These are phyloP conservation scores for Rhingia campestris DNA, from an alignment of 2,888 invertebrate genomes.

Conservation along the genomic window DNA sequence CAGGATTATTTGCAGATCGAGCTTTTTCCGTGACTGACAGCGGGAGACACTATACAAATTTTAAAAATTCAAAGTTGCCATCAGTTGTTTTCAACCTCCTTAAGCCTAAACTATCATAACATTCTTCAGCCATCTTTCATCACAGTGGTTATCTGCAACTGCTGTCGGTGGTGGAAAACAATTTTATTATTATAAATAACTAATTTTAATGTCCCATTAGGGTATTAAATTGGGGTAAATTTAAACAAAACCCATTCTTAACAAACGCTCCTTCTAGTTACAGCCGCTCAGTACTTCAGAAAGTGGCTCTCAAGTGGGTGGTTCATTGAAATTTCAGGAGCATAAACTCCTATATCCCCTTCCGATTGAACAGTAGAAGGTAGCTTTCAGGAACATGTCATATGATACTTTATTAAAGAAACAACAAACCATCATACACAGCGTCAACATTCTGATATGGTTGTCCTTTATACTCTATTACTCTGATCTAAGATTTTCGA, in stretches of 20 bases:
- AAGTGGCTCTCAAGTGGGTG: background rate
- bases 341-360: conserved; percentile 6
- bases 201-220: conserved; percentile 47
- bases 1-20: too few relatives aligned
- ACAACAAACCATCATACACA: conserved; percentile 47
- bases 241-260: background rate
- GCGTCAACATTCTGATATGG: background rate
- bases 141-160: background rate
- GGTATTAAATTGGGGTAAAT: conserved; percentile 51
- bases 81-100: conserved; percentile 12
- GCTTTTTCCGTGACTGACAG: too few relatives aligned
- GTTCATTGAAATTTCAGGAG: conserved; percentile 62
- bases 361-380: conserved; percentile 3
- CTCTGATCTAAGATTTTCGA: conserved; percentile 48
- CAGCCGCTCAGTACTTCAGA: conserved; percentile 3
- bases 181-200: conserved; percentile 59
- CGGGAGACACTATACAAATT: conserved; percentile 12
- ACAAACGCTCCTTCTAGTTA: too few relatives aligned
- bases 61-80: conserved; percentile 35
- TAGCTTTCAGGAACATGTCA: conserved; percentile 46
- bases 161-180: conserved; percentile 27
- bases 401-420: conserved; percentile 53
- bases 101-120: background rate
- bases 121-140: background rate
- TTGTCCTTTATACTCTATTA: conserved; percentile 45